These are phyloP conservation scores for Bucorvus abyssinicus DNA, from an alignment of 2,797 vertebrate species.

Conservation along the genomic window DNA sequence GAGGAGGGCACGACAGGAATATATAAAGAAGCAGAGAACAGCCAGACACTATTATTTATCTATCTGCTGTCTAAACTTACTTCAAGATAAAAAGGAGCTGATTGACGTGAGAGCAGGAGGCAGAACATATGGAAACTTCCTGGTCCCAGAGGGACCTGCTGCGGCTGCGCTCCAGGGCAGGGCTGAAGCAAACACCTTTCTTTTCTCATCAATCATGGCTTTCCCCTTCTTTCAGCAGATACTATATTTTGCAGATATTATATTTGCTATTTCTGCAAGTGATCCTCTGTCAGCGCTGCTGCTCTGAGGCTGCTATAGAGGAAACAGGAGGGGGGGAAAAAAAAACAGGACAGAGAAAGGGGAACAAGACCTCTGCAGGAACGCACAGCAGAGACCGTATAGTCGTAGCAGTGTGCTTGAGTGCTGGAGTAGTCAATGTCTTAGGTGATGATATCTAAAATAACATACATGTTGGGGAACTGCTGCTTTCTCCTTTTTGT, in stretches of 20 bases:
- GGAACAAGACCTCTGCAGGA: not conserved
- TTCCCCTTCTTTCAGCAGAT: not conserved
- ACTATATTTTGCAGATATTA: not conserved
- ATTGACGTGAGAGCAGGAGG: constrained; percentile 7
- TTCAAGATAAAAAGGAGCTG: constrained; percentile 8
- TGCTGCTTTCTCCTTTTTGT: not conserved
- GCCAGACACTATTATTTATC: not conserved
- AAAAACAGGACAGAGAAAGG: not conserved
- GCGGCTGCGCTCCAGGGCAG: not conserved
- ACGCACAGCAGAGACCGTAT: not conserved
- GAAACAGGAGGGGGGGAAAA: accelerated
- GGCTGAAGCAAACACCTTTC: not conserved
- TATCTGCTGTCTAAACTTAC: not conserved
- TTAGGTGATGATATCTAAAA: not conserved
- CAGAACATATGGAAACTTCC: not conserved
- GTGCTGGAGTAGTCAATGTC: not conserved
- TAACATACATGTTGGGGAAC: not conserved
- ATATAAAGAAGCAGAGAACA: not conserved
- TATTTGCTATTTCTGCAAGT: not conserved
- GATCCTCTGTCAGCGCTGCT: not conserved
- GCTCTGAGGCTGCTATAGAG: not conserved
- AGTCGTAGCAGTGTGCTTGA: not conserved
- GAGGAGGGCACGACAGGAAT: not conserved
- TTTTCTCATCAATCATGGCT: not conserved
- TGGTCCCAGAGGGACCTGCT: constrained; percentile 14